Evolutionary conservation across 2,113 vertebrate species (phyloP).

Genomic region (Xenopus borealis): DNA sequence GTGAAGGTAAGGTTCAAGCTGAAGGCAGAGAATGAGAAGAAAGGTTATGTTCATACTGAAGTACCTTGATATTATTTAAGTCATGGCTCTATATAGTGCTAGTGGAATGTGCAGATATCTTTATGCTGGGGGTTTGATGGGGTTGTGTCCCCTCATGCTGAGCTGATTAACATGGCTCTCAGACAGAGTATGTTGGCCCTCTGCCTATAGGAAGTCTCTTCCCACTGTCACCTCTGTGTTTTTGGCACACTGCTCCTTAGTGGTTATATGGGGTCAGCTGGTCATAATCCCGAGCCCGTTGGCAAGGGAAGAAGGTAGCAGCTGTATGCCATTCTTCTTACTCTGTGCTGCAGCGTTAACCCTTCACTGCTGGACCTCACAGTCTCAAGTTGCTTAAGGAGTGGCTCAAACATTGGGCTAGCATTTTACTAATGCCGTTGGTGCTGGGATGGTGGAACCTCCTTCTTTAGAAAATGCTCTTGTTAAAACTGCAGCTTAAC

Average conservation of each 20-base stretch:
- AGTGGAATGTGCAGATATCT: slow-evolving; percentile 23
- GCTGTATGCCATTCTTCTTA: slow-evolving; percentile 5
- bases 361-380: background rate
- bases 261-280: slow-evolving; percentile 18
- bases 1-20: no score
- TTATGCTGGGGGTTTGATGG: slow-evolving; percentile 5
- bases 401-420: no score
- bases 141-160: slow-evolving; percentile 29
- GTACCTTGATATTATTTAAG: background rate
- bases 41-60: no score
- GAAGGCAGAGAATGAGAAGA: background rate
- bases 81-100: slow-evolving; percentile 7
- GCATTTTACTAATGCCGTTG: no score
- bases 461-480: no score
- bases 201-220: slow-evolving; percentile 38
- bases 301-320: background rate
- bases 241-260: slow-evolving; percentile 18
- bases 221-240: slow-evolving; percentile 38
- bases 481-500: no score
- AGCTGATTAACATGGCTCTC: slow-evolving; percentile 43
- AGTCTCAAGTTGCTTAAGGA: no score
- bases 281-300: slow-evolving; percentile 9
- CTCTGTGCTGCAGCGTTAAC: background rate
- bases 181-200: slow-evolving; percentile 30
- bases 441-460: no score